phyloP scores from a whole-genome alignment of 1,140 invertebrate species.

The Rhopalosiphum padi region DNA sequence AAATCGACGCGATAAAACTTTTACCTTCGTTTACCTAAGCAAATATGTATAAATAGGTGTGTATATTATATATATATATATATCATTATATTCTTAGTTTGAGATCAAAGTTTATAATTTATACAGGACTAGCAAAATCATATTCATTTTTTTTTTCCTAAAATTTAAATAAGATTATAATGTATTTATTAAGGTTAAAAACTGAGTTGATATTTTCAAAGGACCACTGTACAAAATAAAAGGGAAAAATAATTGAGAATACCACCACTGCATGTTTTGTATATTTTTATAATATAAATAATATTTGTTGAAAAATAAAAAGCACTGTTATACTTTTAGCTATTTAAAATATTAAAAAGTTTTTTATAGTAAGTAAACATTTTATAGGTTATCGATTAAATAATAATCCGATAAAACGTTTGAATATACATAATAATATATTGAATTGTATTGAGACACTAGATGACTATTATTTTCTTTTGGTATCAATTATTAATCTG shows the following conservation, averaged over 20 bases:
- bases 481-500: neutral
- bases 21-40: neutral
- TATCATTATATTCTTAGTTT: neutral
- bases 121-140: neutral
- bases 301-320: neutral
- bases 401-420: neutral
- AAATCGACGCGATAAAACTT: conserved; percentile 28
- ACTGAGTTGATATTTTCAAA: neutral
- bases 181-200: neutral
- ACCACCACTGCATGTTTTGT: neutral
- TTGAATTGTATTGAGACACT: neutral
- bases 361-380: no score
- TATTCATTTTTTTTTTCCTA: neutral
- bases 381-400: no score
- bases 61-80: neutral
- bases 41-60: neutral
- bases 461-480: neutral
- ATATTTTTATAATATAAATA: neutral
- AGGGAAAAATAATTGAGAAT: neutral
- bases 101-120: neutral
- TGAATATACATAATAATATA: neutral
- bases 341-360: neutral
- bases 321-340: neutral
- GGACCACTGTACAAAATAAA: neutral
- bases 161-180: neutral